phyloP scores from a whole-genome alignment of 2,888 invertebrate species.

The Volucella inanis region DNA sequence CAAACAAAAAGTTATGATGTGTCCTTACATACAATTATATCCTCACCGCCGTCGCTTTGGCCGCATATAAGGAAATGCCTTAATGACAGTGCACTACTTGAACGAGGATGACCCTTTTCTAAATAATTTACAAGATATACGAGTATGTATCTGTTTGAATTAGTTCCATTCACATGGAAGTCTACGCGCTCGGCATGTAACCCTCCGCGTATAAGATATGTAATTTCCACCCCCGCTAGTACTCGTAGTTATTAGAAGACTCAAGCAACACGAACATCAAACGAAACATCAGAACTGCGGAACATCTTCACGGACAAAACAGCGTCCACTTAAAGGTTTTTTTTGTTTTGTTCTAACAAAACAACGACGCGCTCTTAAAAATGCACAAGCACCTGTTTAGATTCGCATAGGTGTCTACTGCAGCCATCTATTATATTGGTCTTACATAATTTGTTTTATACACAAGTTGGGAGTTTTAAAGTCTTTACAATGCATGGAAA shows the following conservation, averaged over 20 bases:
- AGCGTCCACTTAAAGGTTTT: constrained; percentile 7
- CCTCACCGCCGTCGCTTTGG: constrained; percentile 11
- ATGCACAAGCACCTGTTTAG: constrained; percentile 66
- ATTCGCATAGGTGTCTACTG: constrained; percentile 62
- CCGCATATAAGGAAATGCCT: constrained; percentile 35
- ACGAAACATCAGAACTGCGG: constrained; percentile 1
- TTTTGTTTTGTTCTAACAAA: too few relatives aligned
- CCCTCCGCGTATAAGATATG: constrained; percentile 58
- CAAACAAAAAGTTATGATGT: constrained; percentile 68
- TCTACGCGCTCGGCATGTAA: constrained; percentile 72
- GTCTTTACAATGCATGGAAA: constrained; percentile 55
- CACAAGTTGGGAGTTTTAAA: constrained; percentile 72
- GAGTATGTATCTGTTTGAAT: constrained; percentile 44
- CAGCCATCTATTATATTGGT: constrained; percentile 68
- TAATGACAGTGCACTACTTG: constrained; percentile 64
- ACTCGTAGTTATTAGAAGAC: constrained; percentile 13
- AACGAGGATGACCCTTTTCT: constrained; percentile 72
- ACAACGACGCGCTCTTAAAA: constrained; percentile 40
- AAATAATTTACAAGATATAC: constrained; percentile 64
- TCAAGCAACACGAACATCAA: constrained; percentile 52
- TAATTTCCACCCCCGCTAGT: constrained; percentile 61
- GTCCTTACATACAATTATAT: constrained; percentile 40
- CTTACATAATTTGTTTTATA: constrained; percentile 75
- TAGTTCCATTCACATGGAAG: constrained; percentile 66
- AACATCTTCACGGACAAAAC: constrained; percentile 60